Conservation (phyloP, 2,113 vertebrate genomes). For the Argyrosomus japonicus region DNA sequence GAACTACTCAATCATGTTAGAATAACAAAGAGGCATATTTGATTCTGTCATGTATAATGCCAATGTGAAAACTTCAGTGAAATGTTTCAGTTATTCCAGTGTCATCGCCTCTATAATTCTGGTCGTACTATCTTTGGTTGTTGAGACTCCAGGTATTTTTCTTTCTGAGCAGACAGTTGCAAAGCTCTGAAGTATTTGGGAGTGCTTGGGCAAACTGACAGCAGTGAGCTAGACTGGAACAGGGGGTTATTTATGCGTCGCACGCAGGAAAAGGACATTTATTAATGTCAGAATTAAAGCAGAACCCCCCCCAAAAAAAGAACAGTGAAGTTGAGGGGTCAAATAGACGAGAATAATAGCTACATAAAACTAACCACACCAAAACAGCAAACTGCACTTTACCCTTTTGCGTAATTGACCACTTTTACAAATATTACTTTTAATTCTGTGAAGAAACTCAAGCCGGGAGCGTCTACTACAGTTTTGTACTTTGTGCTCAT, state of each 20-base stretch:
- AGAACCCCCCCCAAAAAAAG: not conserved
- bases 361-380: slow-evolving; percentile 14
- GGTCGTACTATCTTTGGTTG: slow-evolving; percentile 40
- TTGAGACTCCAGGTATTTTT: slow-evolving; percentile 58
- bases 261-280: slow-evolving; percentile 57
- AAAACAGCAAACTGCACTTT: slow-evolving; percentile 22
- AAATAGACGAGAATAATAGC: slow-evolving; percentile 10
- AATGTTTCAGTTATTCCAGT: slow-evolving; percentile 47
- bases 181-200: slow-evolving; percentile 67
- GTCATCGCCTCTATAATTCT: slow-evolving; percentile 61
- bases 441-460: slow-evolving; percentile 55
- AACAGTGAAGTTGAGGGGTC: not conserved
- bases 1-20: slow-evolving; percentile 46
- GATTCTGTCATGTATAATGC: slow-evolving; percentile 48
- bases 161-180: slow-evolving; percentile 52
- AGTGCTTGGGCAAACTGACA: slow-evolving; percentile 64
- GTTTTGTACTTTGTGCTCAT: slow-evolving; percentile 35
- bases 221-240: slow-evolving; percentile 59
- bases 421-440: slow-evolving; percentile 50
- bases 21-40: slow-evolving; percentile 59
- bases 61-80: slow-evolving; percentile 50
- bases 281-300: slow-evolving; percentile 61
- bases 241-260: slow-evolving; percentile 59
- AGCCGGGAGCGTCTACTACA: slow-evolving; percentile 13
- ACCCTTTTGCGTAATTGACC: slow-evolving; percentile 45